Evolutionary conservation across 2,888 invertebrate species (phyloP).

Genomic region (Molanna angustata): DNA sequence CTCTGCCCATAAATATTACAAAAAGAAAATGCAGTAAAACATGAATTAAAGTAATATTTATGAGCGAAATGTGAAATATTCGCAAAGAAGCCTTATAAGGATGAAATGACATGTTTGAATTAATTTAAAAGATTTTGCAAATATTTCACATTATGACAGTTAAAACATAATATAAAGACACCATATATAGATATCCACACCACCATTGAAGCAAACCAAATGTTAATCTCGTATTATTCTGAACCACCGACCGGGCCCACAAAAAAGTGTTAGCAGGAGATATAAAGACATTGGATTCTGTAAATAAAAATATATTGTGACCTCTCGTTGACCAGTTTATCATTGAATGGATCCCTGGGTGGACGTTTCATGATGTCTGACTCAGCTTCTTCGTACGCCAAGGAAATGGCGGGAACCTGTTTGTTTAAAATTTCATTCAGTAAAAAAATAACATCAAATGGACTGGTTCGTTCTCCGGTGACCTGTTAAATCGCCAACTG

Average conservation of each 20-base stretch:
- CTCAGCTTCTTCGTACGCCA: slow-evolving; percentile 84
- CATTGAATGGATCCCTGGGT: slow-evolving; percentile 78
- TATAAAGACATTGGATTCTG: slow-evolving; percentile 14
- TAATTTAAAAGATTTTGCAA: neutral
- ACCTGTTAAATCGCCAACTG: too few relatives aligned
- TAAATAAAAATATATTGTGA: slow-evolving; percentile 41
- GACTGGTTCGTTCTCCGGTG: too few relatives aligned
- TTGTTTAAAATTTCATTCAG: neutral
- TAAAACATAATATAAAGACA: too few relatives aligned
- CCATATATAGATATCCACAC: slow-evolving; percentile 19
- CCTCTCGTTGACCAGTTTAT: slow-evolving; percentile 83
- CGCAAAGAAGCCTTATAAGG: too few relatives aligned
- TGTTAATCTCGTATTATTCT: slow-evolving; percentile 14
- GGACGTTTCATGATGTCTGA: slow-evolving; percentile 86
- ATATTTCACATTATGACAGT: slow-evolving; percentile 5
- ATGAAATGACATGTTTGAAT: too few relatives aligned
- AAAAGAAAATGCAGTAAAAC: too few relatives aligned
- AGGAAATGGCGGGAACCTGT: slow-evolving; percentile 75
- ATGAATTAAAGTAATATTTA: slow-evolving; percentile 4
- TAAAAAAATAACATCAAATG: too few relatives aligned
- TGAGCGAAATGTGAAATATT: neutral
- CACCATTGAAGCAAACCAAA: slow-evolving; percentile 20
- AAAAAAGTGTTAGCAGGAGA: slow-evolving; percentile 19
- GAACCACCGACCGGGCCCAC: slow-evolving; percentile 15
- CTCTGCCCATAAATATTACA: too few relatives aligned